phyloP scores from a whole-genome alignment of 2,888 invertebrate species.

The Malthinus seriepunctatus region DNA sequence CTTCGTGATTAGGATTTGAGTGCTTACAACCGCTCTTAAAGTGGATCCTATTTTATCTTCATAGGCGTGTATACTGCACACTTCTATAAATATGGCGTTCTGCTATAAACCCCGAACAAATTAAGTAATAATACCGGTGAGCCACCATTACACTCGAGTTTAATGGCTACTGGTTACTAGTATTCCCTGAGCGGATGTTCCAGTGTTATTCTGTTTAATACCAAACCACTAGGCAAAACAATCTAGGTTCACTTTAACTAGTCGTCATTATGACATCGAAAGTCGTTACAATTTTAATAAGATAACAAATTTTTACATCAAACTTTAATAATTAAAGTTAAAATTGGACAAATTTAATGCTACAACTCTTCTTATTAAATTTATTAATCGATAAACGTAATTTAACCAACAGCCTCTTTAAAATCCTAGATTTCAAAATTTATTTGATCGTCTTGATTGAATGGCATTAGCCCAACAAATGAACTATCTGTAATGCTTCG shows the following conservation, averaged over 20 bases:
- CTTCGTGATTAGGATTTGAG: conserved; percentile 22
- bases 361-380: too few species aligned
- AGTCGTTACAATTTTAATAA: conserved; percentile 2
- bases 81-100: conserved; percentile 28
- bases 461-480: too few species aligned
- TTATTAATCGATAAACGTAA: too few species aligned
- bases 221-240: conserved; percentile 15
- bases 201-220: conserved; percentile 25
- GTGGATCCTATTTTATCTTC: conserved; percentile 26
- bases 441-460: too few species aligned
- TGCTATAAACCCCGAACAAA: conserved; percentile 28
- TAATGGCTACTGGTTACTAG: conserved; percentile 25
- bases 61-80: conserved; percentile 17
- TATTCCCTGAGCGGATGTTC: conserved; percentile 27
- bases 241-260: conserved; percentile 14
- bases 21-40: conserved; percentile 23
- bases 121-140: conserved; percentile 31
- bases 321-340: conserved; percentile 1
- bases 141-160: conserved; percentile 26
- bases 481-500: too few species aligned
- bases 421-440: too few species aligned
- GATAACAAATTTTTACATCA: conserved; percentile 4
- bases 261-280: conserved; percentile 11
- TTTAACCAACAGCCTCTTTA: too few species aligned
- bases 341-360: not conserved